These are phyloP conservation scores for Grammomys surdaster DNA, from an alignment of 2,113 vertebrate species.

Conservation along the genomic window DNA sequence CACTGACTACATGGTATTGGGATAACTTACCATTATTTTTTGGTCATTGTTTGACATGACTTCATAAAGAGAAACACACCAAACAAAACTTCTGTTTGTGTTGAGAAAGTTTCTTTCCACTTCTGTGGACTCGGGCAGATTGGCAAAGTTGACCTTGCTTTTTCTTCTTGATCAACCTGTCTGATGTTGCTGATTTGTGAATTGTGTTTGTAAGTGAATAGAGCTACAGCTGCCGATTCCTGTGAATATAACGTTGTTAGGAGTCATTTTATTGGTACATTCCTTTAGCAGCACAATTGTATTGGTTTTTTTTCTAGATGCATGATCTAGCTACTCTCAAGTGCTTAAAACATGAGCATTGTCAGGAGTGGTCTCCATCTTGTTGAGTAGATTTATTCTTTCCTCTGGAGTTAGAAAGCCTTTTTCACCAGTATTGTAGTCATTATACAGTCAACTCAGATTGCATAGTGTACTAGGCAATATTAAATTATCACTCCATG, in stretches of 20 bases:
- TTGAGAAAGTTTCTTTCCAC: too few relatives aligned
- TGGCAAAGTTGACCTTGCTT: too few relatives aligned
- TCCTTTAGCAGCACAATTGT: not conserved
- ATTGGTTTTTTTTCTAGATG: not conserved
- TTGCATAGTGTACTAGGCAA: not conserved
- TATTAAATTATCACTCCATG: not conserved
- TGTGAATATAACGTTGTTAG: not conserved
- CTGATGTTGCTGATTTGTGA: too few relatives aligned
- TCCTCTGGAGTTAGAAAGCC: not conserved
- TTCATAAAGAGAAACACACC: too few relatives aligned
- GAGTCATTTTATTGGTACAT: not conserved
- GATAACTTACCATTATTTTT: too few relatives aligned
- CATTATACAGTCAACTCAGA: not conserved
- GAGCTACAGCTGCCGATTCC: too few relatives aligned
- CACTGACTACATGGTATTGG: too few relatives aligned
- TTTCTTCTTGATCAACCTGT: too few relatives aligned
- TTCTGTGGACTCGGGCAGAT: too few relatives aligned
- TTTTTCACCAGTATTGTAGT: not conserved
- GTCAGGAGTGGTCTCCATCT: not conserved
- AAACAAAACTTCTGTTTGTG: too few relatives aligned
- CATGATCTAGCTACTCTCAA: not conserved
- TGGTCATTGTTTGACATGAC: too few relatives aligned
- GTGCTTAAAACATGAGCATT: not conserved
- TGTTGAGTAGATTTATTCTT: not conserved
- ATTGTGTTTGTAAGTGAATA: too few relatives aligned